Evolutionary conservation across 2,888 invertebrate species (phyloP).

Genomic region (Willowsia nigromaculata): DNA sequence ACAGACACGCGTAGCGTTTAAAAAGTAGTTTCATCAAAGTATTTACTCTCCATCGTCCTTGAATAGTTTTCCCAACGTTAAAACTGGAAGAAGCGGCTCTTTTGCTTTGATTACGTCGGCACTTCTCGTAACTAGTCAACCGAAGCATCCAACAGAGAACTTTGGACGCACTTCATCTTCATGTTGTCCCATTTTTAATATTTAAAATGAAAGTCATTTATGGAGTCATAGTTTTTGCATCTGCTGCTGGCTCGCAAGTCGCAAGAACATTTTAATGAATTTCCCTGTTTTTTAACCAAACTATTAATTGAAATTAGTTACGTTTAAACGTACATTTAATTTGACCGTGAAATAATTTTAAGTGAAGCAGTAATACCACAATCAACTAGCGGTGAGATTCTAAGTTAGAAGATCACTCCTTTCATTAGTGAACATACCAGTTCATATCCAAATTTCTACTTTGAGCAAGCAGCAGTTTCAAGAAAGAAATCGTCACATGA

Average conservation of each 20-base stretch:
- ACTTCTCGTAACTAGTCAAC: conserved; percentile 59
- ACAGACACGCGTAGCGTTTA: conserved; percentile 74
- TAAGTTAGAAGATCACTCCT: too few species aligned
- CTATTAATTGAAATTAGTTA: too few species aligned
- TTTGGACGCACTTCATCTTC: conserved; percentile 68
- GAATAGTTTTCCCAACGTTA: background rate
- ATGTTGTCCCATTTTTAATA: too few species aligned
- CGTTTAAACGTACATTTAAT: too few species aligned
- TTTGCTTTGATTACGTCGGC: conserved; percentile 74
- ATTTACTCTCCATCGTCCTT: conserved; percentile 45
- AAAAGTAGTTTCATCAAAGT: conserved; percentile 23
- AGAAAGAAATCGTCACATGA: background rate
- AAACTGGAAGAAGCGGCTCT: conserved; percentile 48
- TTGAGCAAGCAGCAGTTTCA: background rate
- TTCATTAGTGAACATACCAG: background rate
- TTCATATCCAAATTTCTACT: background rate
- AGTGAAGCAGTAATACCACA: too few species aligned
- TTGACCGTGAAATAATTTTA: too few species aligned
- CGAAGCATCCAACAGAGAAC: conserved; percentile 65
- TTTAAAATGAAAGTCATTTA: too few species aligned
- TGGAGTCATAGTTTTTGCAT: too few species aligned
- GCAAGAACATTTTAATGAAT: too few species aligned
- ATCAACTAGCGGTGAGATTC: too few species aligned
- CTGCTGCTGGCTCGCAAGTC: too few species aligned
- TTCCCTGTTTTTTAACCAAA: too few species aligned